Conservation (phyloP, 2,797 vertebrate genomes). For the Galagoides demidoff region DNA sequence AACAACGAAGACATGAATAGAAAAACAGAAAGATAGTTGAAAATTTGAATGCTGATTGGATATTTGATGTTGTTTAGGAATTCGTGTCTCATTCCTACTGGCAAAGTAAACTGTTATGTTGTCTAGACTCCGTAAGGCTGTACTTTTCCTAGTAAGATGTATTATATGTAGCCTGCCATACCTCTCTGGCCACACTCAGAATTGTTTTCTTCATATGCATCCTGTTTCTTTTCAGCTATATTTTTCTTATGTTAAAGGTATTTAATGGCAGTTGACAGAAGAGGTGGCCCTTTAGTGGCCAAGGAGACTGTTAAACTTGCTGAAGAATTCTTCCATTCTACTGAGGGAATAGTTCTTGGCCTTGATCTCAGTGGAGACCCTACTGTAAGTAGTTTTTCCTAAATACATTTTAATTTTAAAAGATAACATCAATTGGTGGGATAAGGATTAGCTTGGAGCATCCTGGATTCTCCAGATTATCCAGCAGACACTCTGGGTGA, state of each 20-base stretch:
- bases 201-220: background rate
- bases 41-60: conserved; percentile 32
- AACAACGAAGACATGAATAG: background rate
- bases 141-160: background rate
- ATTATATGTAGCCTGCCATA: background rate
- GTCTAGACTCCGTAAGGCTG: background rate
- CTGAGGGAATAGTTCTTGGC: conserved; percentile 93
- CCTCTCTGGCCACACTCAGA: background rate
- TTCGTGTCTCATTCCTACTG: conserved; percentile 10
- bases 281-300: conserved; percentile 92
- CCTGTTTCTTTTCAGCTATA: background rate
- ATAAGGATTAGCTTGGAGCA: background rate
- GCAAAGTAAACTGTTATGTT: background rate
- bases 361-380: conserved; percentile 98
- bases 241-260: conserved; percentile 87
- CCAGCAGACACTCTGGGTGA: background rate
- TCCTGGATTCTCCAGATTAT: background rate
- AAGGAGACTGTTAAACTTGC: conserved; percentile 96
- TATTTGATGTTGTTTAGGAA: background rate
- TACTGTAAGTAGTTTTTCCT: conserved; percentile 88
- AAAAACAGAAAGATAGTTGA: background rate
- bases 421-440: background rate
- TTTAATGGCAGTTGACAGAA: conserved; percentile 95
- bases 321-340: conserved; percentile 94
- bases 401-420: conserved; percentile 61